Conservation (phyloP, 2,797 vertebrate genomes). For the Anguilla obscura region DNA sequence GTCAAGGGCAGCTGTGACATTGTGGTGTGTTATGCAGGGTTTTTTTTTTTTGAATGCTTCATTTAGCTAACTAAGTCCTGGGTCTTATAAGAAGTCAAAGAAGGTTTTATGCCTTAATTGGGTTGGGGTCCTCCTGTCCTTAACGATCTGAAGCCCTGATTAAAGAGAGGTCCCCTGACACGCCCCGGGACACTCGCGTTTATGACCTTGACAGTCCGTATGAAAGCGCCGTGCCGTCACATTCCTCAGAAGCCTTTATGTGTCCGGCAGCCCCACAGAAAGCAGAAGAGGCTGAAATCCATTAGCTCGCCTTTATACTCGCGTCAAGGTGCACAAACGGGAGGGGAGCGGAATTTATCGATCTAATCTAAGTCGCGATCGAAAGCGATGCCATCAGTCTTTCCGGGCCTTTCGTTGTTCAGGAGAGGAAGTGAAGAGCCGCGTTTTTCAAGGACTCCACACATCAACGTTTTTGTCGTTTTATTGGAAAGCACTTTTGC, state of each 20-base stretch:
- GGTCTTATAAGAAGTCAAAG: no score
- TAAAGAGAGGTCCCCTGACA: not conserved
- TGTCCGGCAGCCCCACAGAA: not conserved
- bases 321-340: not conserved
- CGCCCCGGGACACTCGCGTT: not conserved
- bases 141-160: not conserved
- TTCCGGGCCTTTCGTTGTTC: not conserved
- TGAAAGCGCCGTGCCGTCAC: not conserved
- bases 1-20: no score
- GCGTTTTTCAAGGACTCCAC: not conserved
- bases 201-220: not conserved
- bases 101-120: no score
- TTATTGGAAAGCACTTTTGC: conserved; percentile 64
- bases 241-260: not conserved
- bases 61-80: no score
- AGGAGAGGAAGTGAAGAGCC: no score
- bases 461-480: conserved; percentile 49
- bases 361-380: not conserved
- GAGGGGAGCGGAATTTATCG: not conserved
- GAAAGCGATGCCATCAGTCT: not conserved
- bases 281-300: not conserved
- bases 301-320: not conserved
- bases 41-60: no score
- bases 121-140: no score
- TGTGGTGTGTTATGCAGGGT: no score